Evolutionary conservation across 2,113 vertebrate genomes (phyloP).

Genomic region (Crotalus tigris): DNA sequence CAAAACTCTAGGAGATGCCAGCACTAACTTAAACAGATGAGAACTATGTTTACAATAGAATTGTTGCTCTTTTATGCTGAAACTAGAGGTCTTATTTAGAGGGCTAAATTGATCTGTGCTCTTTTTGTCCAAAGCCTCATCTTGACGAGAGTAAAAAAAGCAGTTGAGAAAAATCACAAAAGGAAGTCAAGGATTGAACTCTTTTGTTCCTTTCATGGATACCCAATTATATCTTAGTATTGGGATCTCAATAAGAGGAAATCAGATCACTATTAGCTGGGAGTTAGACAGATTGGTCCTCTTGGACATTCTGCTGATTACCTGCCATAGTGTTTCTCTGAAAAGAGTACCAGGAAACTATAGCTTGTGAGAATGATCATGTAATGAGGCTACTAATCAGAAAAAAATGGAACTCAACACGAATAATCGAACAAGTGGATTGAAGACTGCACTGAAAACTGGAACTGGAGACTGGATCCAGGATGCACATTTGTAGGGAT

Average conservation of each 20-base stretch:
- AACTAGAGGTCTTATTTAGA: not conserved
- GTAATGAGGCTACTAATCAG: not conserved
- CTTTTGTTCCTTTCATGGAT: not conserved
- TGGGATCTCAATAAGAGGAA: not conserved
- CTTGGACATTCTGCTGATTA: not conserved
- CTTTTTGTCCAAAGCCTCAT: not conserved
- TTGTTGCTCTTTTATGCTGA: not conserved
- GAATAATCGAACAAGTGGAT: not conserved
- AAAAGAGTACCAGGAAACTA: not conserved
- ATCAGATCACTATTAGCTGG: not conserved
- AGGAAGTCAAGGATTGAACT: not conserved
- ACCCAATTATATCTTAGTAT: not conserved
- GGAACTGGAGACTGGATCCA: not conserved
- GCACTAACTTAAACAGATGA: not conserved
- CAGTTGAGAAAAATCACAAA: not conserved
- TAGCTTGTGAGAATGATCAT: not conserved
- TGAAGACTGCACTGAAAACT: not conserved
- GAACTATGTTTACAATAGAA: not conserved
- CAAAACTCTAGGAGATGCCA: not conserved
- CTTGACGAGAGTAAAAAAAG: not conserved
- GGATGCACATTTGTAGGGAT: not conserved
- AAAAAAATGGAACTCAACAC: not conserved
- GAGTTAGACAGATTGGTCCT: not conserved
- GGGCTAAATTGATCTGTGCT: not conserved
- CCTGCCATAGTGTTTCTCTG: not conserved